These are phyloP conservation scores for Theocolax elegans DNA, from an alignment of 1,140 invertebrate species.

Conservation along the genomic window DNA sequence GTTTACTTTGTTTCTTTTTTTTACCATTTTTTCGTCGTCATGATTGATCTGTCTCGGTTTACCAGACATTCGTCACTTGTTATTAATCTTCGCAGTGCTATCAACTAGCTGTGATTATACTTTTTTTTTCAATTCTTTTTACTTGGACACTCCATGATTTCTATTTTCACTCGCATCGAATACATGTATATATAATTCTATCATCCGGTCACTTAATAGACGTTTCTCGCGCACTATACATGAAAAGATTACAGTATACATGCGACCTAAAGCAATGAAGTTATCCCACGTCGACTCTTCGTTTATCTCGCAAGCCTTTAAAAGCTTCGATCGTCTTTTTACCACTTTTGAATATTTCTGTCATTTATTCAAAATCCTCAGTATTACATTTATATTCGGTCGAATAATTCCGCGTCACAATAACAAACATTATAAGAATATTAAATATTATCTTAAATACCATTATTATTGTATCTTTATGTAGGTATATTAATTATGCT, in stretches of 20 bases:
- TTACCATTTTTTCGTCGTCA: slow-evolving; percentile 2
- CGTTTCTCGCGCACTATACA: slow-evolving; percentile 5
- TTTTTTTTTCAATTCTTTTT: not conserved
- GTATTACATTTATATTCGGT: too few relatives aligned
- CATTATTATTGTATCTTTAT: too few relatives aligned
- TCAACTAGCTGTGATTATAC: not conserved
- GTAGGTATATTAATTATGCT: too few relatives aligned
- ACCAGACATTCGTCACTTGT: slow-evolving; percentile 5
- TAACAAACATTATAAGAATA: too few relatives aligned
- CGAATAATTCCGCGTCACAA: too few relatives aligned
- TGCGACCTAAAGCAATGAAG: not conserved
- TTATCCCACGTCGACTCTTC: not conserved
- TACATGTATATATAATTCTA: slow-evolving; percentile 10
- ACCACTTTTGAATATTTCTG: not conserved
- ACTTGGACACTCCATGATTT: slow-evolving; percentile 1
- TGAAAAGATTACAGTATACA: not conserved
- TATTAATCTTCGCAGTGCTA: slow-evolving; percentile 18
- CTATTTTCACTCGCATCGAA: slow-evolving; percentile 21
- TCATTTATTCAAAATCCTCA: too few relatives aligned
- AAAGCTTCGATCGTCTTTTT: not conserved
- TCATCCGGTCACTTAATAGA: slow-evolving; percentile 8
- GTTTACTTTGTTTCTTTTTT: slow-evolving; percentile 15
- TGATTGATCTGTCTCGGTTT: slow-evolving; percentile 18
- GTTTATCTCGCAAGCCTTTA: slow-evolving; percentile 13
- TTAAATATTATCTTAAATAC: too few relatives aligned